These are phyloP conservation scores for Pantherophis alleghaniensis DNA, from an alignment of 2,797 vertebrate genomes.

Conservation along the genomic window DNA sequence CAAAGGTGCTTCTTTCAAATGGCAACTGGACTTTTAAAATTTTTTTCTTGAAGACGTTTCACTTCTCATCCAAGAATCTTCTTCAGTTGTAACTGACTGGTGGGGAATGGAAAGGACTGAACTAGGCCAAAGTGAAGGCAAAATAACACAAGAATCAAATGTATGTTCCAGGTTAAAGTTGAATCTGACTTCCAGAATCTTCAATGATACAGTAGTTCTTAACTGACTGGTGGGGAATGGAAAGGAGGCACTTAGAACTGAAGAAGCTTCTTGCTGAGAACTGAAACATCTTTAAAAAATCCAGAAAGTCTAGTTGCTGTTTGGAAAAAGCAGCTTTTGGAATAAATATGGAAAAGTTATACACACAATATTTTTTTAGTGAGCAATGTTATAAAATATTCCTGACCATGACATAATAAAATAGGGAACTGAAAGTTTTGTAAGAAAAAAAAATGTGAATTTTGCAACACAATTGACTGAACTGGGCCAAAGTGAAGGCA, in stretches of 20 bases:
- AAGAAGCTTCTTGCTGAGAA: no score
- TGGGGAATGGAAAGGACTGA: background rate
- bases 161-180: background rate
- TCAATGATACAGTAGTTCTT: background rate
- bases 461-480: background rate
- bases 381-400: background rate
- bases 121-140: background rate
- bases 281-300: no score
- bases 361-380: background rate
- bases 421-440: background rate
- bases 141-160: background rate
- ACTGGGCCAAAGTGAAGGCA: background rate
- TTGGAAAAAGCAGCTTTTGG: no score
- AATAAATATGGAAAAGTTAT: background rate
- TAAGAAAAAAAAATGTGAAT: background rate
- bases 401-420: background rate
- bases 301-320: no score
- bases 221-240: no score
- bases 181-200: background rate
- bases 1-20: background rate
- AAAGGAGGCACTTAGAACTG: no score
- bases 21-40: background rate
- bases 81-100: background rate
- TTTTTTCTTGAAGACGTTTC: background rate
- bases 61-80: background rate